Evolutionary conservation across 2,113 vertebrate genomes (phyloP).

Genomic region (Halichoerus grypus): DNA sequence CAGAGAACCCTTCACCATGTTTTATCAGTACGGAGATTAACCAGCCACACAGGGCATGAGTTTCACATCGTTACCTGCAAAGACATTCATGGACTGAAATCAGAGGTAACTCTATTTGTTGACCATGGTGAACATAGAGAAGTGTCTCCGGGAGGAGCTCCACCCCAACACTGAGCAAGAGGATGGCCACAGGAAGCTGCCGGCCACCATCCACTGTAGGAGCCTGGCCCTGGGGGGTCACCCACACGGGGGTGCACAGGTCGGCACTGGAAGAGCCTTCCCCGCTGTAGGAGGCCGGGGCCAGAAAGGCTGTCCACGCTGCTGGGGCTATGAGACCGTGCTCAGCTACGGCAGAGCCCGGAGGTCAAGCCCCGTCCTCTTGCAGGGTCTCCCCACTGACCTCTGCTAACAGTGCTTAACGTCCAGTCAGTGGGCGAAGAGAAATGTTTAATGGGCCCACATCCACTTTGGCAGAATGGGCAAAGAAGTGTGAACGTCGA

Average conservation of each 20-base stretch:
- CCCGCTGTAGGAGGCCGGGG: background rate
- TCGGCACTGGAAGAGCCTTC: no score
- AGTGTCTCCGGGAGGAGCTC: background rate
- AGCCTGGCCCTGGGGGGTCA: background rate
- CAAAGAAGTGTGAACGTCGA: background rate
- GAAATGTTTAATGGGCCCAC: background rate
- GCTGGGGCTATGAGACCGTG: background rate
- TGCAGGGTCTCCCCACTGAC: accelerated
- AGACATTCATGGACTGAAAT: background rate
- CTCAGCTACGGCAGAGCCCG: no score
- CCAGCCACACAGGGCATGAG: no score
- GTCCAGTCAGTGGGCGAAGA: background rate
- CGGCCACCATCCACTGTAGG: accelerated
- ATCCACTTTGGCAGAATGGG: background rate
- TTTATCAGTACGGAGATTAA: accelerated
- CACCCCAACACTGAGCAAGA: no score
- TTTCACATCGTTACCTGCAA: no score
- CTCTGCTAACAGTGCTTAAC: background rate
- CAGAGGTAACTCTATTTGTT: background rate
- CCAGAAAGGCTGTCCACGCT: no score
- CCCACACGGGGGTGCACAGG: background rate
- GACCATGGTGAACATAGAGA: background rate
- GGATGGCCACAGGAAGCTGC: background rate
- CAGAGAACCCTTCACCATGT: no score
- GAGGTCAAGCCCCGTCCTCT: no score